Evolutionary conservation across 2,113 vertebrate species (phyloP), one percentile per base, ranked within the genome.

Genomic region (Lota lota): DNA sequence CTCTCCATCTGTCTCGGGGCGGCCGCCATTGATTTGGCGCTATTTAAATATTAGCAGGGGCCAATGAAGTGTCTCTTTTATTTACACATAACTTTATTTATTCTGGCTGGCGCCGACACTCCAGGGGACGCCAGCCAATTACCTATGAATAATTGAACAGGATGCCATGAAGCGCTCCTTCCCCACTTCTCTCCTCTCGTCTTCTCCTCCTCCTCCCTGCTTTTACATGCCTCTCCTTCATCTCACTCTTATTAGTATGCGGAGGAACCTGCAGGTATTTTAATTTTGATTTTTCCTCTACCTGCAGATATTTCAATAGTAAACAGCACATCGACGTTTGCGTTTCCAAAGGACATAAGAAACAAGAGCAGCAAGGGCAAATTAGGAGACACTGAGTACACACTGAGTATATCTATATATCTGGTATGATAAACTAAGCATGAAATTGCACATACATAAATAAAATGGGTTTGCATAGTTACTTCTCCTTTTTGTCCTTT

Each of bases 41-140:
- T 47, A 47, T 60, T 60, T 22, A 60, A 60, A 60, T 60, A 60
- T 60, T 60, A 19, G 58, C 18, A 19, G 20, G 53, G n/a, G 20
- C 20, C 58, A 60, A 21, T 21, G 19, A 21, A 60, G 58, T 22
- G 19, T 60, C 58, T 60, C 58, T 60, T 21, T 60, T 60, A 60
- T 60, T 60, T 60, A 60, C 58, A 60, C 58, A 60, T 19, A 60
- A 21, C 58, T 60, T 21, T 60, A 20, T 60, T 60, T 60, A 60
- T 60, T 60, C 58, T 19, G 58, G 58, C 20, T 60, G 5, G 19
- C 20, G 58, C 12, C 58, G 19, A 60, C 58, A 22, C 58, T 60
- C 58, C n/a, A 10, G 58, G 20, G 58, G n/a, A 60, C 12, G 40
- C 7, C 40, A 47, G 40, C 40, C 40, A 47, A 47, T 47, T 47